Conservation (phyloP, 2,113 vertebrate species). For the Gasterosteus aculeatus region DNA sequence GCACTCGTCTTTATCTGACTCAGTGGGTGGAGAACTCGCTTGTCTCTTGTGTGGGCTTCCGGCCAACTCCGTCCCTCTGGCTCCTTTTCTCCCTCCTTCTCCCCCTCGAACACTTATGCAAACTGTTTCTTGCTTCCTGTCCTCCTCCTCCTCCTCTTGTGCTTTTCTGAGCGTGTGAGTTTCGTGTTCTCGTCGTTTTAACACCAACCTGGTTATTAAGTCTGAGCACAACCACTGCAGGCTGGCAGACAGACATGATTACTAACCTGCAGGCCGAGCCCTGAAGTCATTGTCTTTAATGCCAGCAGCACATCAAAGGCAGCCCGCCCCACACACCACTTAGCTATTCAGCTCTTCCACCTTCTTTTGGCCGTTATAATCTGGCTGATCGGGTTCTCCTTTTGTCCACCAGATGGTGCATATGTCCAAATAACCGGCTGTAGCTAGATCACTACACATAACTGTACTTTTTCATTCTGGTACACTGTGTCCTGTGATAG, state of each 20-base stretch:
- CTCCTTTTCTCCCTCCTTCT: constrained; percentile 38
- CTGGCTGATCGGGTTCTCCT: neutral
- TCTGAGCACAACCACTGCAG: constrained; percentile 37
- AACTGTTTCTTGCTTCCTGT: constrained; percentile 23
- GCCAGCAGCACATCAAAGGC: constrained; percentile 50
- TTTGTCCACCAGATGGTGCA: constrained; percentile 70
- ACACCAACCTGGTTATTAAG: constrained; percentile 62
- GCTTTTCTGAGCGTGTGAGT: constrained; percentile 12
- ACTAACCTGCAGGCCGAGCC: constrained; percentile 55
- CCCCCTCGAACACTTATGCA: constrained; percentile 16
- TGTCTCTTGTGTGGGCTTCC: constrained; percentile 63
- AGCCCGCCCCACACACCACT: constrained; percentile 2
- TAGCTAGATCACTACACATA: constrained; percentile 41
- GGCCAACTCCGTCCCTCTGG: constrained; percentile 49
- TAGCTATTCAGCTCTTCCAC: constrained; percentile 22
- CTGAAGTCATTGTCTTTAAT: constrained; percentile 49
- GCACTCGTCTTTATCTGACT: constrained; percentile 63
- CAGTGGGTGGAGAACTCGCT: constrained; percentile 65
- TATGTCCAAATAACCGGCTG: constrained; percentile 38
- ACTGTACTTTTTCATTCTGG: constrained; percentile 54
- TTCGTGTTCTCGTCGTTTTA: constrained; percentile 50
- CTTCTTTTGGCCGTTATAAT: constrained; percentile 16
- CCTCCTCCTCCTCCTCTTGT: constrained; percentile 9
- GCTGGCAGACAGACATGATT: constrained; percentile 64
- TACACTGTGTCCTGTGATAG: constrained; percentile 69